Base-by-base conservation (phyloP, 2,113 vertebrate genomes). In the Microcebus tavaratra region DNA sequence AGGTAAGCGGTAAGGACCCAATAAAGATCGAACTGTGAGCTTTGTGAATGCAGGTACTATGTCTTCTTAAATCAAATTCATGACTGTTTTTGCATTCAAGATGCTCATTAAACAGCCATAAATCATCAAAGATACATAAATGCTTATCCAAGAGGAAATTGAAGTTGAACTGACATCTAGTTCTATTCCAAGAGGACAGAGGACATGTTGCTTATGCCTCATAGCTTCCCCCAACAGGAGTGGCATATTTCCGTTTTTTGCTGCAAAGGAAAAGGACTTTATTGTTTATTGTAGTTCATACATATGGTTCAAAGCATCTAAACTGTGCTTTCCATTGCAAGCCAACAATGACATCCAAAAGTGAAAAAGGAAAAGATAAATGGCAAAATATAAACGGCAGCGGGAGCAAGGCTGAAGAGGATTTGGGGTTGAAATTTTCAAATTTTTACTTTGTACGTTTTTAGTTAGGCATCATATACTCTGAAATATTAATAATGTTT, bases 401-500 rank as follows among this genome's bases (percentile, higher is more conserved):
- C 76, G 1, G 42, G 42, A 91, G 27, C 31, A 55, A 84, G 36
- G 15, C 72, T 84, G 36, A 89, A 93, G 45, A 83, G 18, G 45
- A 87, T 90, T 76, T 94, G 55, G 15, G 29, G 31, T 59, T 75
- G 34, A 59, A 59, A 53, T 87, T 87, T 87, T 94, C 15, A 81
- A 27, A 31, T 57, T 85, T 81, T 91, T 3, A 20, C 15, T 89
- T 70, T 85, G 20, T 73, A 89, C 67, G 57, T 45, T 84, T 96
- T 84, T 72, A 78, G 34, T 91, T 70, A 76, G 17, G 25, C 13
- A 15, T 80, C 21, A 73, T 85, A 61, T n/a, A 86, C 53, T 65
- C 36, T 93, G 48, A 90, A 73, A 86, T 88, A 39, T 13, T 75
- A 89, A 75, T 73, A 80, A 86, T 81, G 29, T 91, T 68, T 88